phyloP scores from a whole-genome alignment of 2,888 invertebrate genomes.

The Macrosoma leucophasiata region DNA sequence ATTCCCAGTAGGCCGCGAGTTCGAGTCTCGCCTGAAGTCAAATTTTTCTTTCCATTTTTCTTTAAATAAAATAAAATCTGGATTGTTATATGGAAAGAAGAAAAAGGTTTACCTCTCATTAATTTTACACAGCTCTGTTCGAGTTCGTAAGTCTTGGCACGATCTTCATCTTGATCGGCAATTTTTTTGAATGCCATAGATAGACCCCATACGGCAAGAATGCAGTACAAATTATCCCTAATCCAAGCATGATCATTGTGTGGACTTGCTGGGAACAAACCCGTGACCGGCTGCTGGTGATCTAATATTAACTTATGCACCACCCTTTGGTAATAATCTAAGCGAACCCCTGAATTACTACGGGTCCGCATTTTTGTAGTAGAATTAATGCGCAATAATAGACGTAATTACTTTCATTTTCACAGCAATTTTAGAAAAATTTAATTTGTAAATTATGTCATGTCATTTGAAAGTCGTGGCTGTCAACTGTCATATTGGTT shows the following conservation, averaged over 20 bases:
- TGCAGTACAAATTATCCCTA: conserved; percentile 97
- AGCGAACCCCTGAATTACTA: conserved; percentile 92
- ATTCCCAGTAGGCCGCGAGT: too few relatives aligned
- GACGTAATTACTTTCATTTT: conserved; percentile 10
- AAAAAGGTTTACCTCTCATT: conserved; percentile 80
- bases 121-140: conserved; percentile 94
- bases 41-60: too few relatives aligned
- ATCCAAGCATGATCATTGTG: conserved; percentile 98
- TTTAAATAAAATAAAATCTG: too few relatives aligned
- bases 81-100: not conserved
- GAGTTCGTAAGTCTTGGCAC: conserved; percentile 97
- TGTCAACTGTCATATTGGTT: too few relatives aligned
- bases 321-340: conserved; percentile 97
- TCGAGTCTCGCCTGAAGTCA: too few relatives aligned
- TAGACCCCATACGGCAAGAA: conserved; percentile 97
- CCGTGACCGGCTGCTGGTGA: conserved; percentile 97
- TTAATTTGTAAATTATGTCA: conserved; percentile 15
- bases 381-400: conserved; percentile 18
- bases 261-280: conserved; percentile 93
- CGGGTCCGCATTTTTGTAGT: conserved; percentile 83
- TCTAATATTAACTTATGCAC: conserved; percentile 95
- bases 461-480: conserved; percentile 66
- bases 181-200: conserved; percentile 99
- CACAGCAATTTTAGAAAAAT: conserved; percentile 12
- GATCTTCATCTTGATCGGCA: conserved; percentile 98